These are phyloP conservation scores for Ceratina japonica DNA, from an alignment of 1,140 invertebrate genomes.

Conservation along the genomic window DNA sequence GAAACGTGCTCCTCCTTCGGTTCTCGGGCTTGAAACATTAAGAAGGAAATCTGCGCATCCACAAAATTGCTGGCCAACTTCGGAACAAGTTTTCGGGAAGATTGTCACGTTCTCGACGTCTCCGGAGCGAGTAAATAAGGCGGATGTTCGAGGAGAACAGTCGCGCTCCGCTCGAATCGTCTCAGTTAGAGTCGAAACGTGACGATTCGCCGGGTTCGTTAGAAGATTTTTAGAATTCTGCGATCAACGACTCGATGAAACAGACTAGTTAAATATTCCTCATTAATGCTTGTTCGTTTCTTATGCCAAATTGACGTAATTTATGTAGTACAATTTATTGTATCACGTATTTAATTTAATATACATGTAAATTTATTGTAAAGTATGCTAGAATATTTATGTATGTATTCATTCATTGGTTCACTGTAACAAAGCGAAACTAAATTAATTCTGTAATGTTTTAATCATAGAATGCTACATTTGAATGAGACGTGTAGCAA, in stretches of 20 bases:
- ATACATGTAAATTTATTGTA: too few species aligned
- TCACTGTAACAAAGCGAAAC: too few species aligned
- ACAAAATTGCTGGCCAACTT: not conserved
- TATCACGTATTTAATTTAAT: too few species aligned
- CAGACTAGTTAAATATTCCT: not conserved
- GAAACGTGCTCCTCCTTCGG: not conserved
- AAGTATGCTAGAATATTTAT: too few species aligned
- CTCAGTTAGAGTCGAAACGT: constrained; percentile 2
- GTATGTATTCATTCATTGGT: too few species aligned
- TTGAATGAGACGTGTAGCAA: too few species aligned
- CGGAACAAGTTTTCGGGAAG: not conserved
- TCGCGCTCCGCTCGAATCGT: not conserved
- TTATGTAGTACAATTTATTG: too few species aligned
- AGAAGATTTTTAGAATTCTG: not conserved
- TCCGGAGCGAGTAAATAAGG: not conserved
- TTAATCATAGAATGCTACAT: too few species aligned
- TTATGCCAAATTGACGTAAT: too few species aligned
- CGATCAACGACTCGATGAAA: not conserved
- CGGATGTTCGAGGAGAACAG: not conserved
- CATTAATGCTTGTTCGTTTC: too few species aligned
- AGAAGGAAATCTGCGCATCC: not conserved
- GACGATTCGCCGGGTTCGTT: not conserved
- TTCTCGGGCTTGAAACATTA: not conserved
- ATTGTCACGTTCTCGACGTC: constrained; percentile 3
- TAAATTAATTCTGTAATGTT: too few species aligned